Base-by-base conservation (phyloP, 2,888 invertebrate genomes). In the Gastracanthus pulcherrimus region DNA sequence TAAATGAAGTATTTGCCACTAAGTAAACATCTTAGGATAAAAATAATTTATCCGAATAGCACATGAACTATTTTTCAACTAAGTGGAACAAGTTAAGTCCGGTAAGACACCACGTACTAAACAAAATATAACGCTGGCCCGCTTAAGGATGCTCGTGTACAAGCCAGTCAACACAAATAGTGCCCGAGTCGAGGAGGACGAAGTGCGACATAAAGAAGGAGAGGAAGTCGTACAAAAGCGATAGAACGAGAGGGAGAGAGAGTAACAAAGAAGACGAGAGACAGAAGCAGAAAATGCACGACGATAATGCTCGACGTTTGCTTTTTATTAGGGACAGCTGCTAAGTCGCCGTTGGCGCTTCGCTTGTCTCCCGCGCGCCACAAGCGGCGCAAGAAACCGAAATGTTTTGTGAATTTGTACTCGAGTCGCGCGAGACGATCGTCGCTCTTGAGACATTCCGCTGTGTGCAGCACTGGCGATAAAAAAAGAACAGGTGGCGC, bases 271-370 rank as follows among this genome's bases (percentile, higher is more conserved):
- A 36, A 70, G 13, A 26, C 19, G 45, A 76, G 72, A 64, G 76
- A 48, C 64, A 66, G 80, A 55, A 62, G 34, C 62, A 62, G 36
- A 31, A 77, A 82, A 70, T 72, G 70, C 80, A 51, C 78, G 81
- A 75, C 80, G 82, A 85, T 82, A 84, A 86, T 85, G 84, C 85
- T 82, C 70, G 62, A 76, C 82, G 76, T 74, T 72, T 71, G 76
- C 82, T 89, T 86, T 86, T 87, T 86, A 86, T 85, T 84, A 77
- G 82, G 55, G 86, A 86, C 89, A 89, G 89, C 89, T 89, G 88
- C 84, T 86, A 81, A 84, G 84, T 58, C 84, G 84, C 81, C 82
- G 84, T 81, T 67, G 66, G 45, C 31, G 11, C 82, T 76, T 55
- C 58, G 19, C 77, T 72, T 70, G 48, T 69, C 31, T 70, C 74